phyloP scores from a whole-genome alignment of 2,797 vertebrate species.

The Rhynchotus rufescens region DNA sequence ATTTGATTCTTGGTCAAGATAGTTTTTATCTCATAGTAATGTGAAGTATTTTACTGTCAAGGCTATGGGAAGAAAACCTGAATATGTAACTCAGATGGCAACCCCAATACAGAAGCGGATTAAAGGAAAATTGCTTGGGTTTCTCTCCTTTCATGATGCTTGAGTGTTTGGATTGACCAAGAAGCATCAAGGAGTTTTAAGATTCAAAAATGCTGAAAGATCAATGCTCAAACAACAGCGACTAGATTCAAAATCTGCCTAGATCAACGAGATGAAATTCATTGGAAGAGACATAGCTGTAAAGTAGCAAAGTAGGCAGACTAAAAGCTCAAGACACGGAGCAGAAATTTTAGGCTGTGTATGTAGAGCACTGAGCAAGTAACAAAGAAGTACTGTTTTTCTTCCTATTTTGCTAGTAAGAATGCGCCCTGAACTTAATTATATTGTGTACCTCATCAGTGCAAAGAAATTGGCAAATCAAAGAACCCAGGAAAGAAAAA shows the following conservation, averaged over 20 bases:
- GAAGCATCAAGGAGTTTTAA: neutral
- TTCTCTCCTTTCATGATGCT: neutral
- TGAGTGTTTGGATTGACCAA: neutral
- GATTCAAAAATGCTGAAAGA: constrained; percentile 1
- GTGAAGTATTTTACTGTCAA: constrained; percentile 17
- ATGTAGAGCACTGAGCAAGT: neutral
- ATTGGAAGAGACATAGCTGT: neutral
- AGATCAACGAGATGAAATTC: neutral
- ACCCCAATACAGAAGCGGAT: neutral
- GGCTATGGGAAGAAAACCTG: neutral
- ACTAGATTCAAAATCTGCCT: neutral
- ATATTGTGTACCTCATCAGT: neutral
- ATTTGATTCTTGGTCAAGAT: constrained; percentile 21
- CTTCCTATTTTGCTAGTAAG: neutral
- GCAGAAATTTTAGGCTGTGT: neutral
- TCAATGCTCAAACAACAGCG: neutral
- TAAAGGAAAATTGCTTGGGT: constrained; percentile 10
- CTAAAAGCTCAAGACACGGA: neutral
- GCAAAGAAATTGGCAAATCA: neutral
- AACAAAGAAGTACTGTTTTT: neutral
- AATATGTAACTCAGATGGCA: neutral
- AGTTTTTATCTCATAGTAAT: constrained; percentile 34
- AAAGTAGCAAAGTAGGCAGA: neutral
- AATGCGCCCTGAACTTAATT: neutral
- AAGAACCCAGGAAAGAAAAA: neutral